A percentile compares a stretch with the other conserved stretches of the same genome.
Evolutionary conservation across 2,888 invertebrate species (phyloP).

Genomic region (Agrotis clavis): DNA sequence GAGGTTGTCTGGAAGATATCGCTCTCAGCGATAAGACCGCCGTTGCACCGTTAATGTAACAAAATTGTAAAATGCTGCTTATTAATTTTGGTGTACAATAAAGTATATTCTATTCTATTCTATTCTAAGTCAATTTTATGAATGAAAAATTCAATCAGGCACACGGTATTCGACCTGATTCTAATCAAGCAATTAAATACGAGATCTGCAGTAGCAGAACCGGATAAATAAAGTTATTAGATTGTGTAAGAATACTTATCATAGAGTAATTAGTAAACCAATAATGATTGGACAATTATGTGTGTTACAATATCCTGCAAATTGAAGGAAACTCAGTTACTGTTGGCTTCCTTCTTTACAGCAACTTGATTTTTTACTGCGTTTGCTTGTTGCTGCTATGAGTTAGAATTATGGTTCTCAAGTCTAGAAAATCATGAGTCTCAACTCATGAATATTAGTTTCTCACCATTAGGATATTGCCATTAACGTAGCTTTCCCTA

Average conservation of each 20-base stretch:
- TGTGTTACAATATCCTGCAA: conserved; percentile 76
- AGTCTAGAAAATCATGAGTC: no score
- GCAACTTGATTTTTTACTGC: neutral
- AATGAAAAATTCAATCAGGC: neutral
- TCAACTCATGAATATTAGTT: no score
- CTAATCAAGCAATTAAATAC: neutral
- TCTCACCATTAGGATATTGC: no score
- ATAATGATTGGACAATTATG: conserved; percentile 58
- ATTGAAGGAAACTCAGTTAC: conserved; percentile 69
- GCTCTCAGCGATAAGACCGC: no score
- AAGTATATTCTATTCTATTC: no score
- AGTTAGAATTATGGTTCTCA: neutral
- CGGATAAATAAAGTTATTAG: conserved; percentile 30
- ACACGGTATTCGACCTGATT: conserved; percentile 1
- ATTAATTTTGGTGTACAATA: no score
- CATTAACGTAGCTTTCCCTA: no score
- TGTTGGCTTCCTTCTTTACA: conserved; percentile 66
- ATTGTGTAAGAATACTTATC: conserved; percentile 32
- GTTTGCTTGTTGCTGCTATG: neutral
- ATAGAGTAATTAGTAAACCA: conserved; percentile 39
- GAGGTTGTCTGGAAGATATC: no score
- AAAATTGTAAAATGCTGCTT: no score
- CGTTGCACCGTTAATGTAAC: no score
- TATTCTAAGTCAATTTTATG: no score
- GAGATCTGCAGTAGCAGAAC: conserved; percentile 16